A percentile compares a stretch with the other conserved stretches of the same genome.
Conservation (phyloP, 1,140 invertebrate genomes). For the Bombyx mori region DNA sequence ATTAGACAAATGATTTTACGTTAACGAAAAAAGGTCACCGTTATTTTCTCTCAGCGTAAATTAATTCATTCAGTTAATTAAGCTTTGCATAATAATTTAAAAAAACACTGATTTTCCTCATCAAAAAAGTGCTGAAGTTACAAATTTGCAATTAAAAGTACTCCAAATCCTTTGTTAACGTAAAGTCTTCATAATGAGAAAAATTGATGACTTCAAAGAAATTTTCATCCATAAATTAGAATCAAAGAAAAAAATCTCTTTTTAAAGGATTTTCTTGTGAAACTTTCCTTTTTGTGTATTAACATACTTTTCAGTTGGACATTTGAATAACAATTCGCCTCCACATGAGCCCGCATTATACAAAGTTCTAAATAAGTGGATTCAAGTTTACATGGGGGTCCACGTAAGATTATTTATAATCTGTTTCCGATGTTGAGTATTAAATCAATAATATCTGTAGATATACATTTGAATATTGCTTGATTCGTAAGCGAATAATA, state of each 20-base stretch:
- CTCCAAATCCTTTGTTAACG: constrained; percentile 37
- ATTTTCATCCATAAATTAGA: constrained; percentile 14
- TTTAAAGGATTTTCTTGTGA: constrained; percentile 1
- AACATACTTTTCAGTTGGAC: constrained; percentile 27
- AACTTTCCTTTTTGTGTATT: constrained; percentile 12
- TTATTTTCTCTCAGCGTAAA: too few relatives aligned
- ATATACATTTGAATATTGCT: too few relatives aligned
- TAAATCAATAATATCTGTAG: too few relatives aligned
- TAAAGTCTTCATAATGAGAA: constrained; percentile 25
- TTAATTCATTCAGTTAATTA: constrained; percentile 31
- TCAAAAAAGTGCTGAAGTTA: constrained; percentile 40
- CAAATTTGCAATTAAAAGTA: constrained; percentile 51
- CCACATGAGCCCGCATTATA: constrained; percentile 6
- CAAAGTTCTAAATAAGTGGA: constrained; percentile 21
- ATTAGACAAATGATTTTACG: too few relatives aligned
- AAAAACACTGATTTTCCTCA: constrained; percentile 32
- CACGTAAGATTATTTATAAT: too few relatives aligned
- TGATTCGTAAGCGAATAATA: too few relatives aligned
- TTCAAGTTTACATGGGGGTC: constrained; percentile 26
- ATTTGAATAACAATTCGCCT: constrained; percentile 20
- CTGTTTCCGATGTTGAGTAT: too few relatives aligned
- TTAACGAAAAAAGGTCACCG: too few relatives aligned
- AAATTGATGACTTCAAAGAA: constrained; percentile 22
- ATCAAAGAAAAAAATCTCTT: constrained; percentile 4
- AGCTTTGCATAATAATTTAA: constrained; percentile 53